Base-by-base conservation (phyloP, 2,888 invertebrate genomes). In the Campoletis raptor region DNA sequence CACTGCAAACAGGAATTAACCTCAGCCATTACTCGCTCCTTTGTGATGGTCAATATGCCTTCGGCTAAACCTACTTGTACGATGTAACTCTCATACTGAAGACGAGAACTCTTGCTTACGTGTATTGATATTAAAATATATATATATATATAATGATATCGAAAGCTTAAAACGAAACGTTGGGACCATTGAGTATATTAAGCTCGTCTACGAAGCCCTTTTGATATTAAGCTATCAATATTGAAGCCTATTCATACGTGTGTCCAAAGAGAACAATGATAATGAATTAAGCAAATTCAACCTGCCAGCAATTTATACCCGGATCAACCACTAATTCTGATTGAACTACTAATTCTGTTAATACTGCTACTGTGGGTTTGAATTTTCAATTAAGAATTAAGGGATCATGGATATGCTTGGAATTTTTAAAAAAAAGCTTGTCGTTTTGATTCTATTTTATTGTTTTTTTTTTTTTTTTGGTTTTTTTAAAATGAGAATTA, bases 21-120 rank as follows among this genome's bases (percentile, higher is more conserved):
- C 89, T 89, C 86, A 89, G 89, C 91, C 91, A 91, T 91, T 91
- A 90, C 90, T 88, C 88, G 89, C 88, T 88, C 89, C 90, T 90
- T 91, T 90, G 90, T 89, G 89, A 87, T 85, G 86, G 90, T 91
- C 91, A 89, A 88, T 91, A 90, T 89, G 86, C 89, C 87, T 81
- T 81, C 64, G 85, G 88, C 86, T 88, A 81, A 70, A 81, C 74
- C 85, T 73, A 85, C 85, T 79, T 81, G 79, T 57, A 77, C 48
- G 72, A 83, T 67, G 80, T 73, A 78, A 81, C 83, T 81, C 86
- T 72, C 70, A 54, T 42, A 36, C 64, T 21, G 30, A 48, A 54
- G 30, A 36, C 36, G 12, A 52, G 12, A 52, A 72, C 72, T 54
- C 52, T n/a, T 52, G 57, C 24, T 70, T 48, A 30, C 12, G 45